Evolutionary conservation across 2,113 vertebrate species (phyloP).

Genomic region (Caracal caracal): DNA sequence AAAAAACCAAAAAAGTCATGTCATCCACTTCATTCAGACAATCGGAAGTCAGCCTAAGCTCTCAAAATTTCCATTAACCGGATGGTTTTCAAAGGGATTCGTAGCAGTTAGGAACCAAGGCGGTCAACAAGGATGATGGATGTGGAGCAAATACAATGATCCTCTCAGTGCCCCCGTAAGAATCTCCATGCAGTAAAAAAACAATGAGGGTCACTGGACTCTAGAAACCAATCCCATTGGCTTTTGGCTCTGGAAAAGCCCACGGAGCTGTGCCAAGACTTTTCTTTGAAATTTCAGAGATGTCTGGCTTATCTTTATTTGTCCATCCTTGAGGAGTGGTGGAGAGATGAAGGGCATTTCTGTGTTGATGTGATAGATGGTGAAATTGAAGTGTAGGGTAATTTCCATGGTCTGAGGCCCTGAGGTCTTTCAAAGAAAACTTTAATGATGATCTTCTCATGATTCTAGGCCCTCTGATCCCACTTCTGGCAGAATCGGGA

Average conservation of each 20-base stretch:
- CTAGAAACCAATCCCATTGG: not conserved
- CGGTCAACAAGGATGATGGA: not conserved
- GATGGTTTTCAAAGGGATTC: constrained; percentile 10
- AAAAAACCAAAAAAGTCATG: not conserved
- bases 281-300: not conserved
- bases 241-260: not conserved
- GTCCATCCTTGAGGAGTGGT: not conserved
- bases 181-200: not conserved
- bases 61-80: not conserved
- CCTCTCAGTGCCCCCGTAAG: not conserved
- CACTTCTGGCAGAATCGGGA: not conserved
- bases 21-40: not conserved
- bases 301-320: not conserved
- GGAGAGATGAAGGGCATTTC: not conserved
- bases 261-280: not conserved
- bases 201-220: not conserved
- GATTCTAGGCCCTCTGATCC: not conserved
- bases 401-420: not conserved
- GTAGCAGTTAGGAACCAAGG: not conserved
- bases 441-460: not conserved
- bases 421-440: not conserved
- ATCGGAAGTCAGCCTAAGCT: not conserved
- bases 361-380: not conserved
- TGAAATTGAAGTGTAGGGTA: not conserved
- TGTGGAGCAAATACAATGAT: not conserved